phyloP scores from a whole-genome alignment of 2,888 invertebrate genomes.

The Pachydiplax longipennis region DNA sequence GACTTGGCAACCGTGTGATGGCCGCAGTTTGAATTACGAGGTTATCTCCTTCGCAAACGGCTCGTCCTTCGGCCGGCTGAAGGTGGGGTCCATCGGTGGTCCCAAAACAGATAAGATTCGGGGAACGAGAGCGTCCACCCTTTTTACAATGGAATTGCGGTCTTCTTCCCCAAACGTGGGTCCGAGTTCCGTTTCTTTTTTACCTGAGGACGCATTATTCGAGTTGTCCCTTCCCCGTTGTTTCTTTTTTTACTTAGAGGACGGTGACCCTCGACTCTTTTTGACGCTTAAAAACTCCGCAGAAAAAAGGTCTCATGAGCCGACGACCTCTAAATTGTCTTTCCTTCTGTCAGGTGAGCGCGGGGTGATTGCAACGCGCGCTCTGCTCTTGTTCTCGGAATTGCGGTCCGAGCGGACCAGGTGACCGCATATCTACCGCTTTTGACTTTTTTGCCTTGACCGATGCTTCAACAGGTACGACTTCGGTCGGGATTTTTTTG shows the following conservation, averaged over 20 bases:
- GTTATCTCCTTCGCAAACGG: conserved; percentile 4
- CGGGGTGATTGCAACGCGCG: not conserved
- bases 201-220: conserved; percentile 12
- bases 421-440: not conserved
- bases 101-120: not conserved
- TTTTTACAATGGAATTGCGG: not conserved
- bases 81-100: not conserved
- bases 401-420: not conserved
- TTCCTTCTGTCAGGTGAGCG: not conserved
- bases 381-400: not conserved
- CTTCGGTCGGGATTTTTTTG: not conserved
- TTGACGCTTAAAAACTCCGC: not conserved
- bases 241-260: conserved; percentile 27
- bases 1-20: conserved; percentile 9
- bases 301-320: conserved; percentile 7
- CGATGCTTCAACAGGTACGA: not conserved
- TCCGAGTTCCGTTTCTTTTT: conserved; percentile 28
- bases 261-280: conserved; percentile 5
- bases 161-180: not conserved
- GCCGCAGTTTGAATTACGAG: conserved; percentile 22
- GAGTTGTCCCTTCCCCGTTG: not conserved
- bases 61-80: conserved; percentile 3
- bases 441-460: not conserved
- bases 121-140: not conserved
- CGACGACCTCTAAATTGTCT: not conserved